phyloP scores from a whole-genome alignment of 2,888 invertebrate species.

The Tineola bisselliella region DNA sequence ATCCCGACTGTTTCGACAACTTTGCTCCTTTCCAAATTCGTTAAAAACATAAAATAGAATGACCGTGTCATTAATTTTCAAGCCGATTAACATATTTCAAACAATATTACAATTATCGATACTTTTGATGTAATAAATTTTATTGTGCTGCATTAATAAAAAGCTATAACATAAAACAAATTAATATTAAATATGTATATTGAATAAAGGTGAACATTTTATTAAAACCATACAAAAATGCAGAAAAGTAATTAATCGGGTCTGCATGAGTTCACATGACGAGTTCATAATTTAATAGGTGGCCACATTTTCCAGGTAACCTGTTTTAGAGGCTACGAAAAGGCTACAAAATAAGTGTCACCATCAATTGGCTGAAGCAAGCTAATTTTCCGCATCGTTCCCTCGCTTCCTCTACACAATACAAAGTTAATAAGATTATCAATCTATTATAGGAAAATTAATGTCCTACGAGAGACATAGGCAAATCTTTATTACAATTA shows the following conservation, averaged over 20 bases:
- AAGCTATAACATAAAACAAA: too few species aligned
- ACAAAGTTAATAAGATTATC: slow-evolving; percentile 9
- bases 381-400: slow-evolving; percentile 11
- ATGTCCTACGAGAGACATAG: neutral
- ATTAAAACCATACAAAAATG: neutral
- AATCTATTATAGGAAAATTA: neutral
- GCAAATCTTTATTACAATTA: neutral
- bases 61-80: neutral
- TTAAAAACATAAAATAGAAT: neutral
- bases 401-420: slow-evolving; percentile 1
- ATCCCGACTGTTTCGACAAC: slow-evolving; percentile 9
- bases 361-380: slow-evolving; percentile 1
- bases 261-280: slow-evolving; percentile 11
- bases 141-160: too few species aligned
- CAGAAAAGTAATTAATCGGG: slow-evolving; percentile 2
- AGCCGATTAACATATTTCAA: neutral
- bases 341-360: slow-evolving; percentile 3
- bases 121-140: too few species aligned
- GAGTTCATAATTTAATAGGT: slow-evolving; percentile 12
- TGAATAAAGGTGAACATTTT: too few species aligned
- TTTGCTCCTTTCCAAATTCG: slow-evolving; percentile 4
- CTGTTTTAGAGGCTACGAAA: slow-evolving; percentile 18
- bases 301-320: slow-evolving; percentile 19
- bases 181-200: too few species aligned
- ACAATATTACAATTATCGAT: neutral